These are phyloP conservation scores for Drosophila lowei DNA, from an alignment of 1,140 invertebrate genomes.

Conservation along the genomic window DNA sequence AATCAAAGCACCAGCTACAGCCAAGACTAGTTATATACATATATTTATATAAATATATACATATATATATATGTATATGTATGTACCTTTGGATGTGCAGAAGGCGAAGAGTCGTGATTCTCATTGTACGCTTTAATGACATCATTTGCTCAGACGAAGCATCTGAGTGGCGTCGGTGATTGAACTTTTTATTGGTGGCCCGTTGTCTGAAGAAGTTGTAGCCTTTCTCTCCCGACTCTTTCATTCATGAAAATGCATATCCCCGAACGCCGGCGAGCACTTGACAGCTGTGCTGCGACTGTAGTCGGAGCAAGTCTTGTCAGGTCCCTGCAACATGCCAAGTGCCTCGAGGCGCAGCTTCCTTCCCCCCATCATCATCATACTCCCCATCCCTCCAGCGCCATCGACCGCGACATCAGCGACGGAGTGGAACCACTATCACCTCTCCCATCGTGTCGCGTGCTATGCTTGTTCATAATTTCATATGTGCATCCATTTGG, in stretches of 20 bases:
- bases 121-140: constrained; percentile 64
- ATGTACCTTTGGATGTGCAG: background rate
- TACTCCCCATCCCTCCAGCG: background rate
- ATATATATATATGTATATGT: too few species aligned
- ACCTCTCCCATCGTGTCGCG: constrained; percentile 62
- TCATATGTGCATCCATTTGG: constrained; percentile 30
- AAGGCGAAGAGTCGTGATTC: constrained; percentile 51
- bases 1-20: constrained; percentile 9
- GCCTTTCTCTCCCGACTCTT: constrained; percentile 61
- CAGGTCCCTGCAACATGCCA: constrained; percentile 45
- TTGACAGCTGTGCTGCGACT: constrained; percentile 65
- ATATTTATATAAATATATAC: too few species aligned
- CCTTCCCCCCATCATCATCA: constrained; percentile 15
- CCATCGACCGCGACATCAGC: constrained; percentile 10
- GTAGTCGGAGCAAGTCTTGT: constrained; percentile 30
- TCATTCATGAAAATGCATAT: constrained; percentile 80
- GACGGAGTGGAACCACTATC: constrained; percentile 66
- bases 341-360: constrained; percentile 65
- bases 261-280: constrained; percentile 49
- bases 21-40: too few species aligned
- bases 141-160: constrained; percentile 57
- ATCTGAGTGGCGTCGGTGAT: constrained; percentile 59
- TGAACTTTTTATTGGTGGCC: constrained; percentile 65
- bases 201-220: constrained; percentile 29
- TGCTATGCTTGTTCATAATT: constrained; percentile 70